phyloP scores from a whole-genome alignment of 2,888 invertebrate species.

The Leptinotarsa juncta region DNA sequence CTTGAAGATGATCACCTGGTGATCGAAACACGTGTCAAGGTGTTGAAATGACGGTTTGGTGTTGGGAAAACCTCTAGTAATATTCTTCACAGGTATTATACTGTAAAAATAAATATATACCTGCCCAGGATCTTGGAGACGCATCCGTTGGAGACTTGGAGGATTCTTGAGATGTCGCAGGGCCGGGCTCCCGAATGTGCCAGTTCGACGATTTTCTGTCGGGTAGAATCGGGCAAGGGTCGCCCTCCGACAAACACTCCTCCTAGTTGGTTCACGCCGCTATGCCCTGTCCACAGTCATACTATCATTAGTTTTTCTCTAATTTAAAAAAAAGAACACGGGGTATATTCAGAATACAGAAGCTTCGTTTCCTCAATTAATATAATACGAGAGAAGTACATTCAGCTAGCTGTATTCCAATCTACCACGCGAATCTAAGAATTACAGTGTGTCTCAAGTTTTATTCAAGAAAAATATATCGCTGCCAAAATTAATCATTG shows the following conservation, averaged over 20 bases:
- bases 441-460: neutral
- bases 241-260: constrained; percentile 99
- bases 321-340: constrained; percentile 18
- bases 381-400: neutral
- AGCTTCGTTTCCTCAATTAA: too few relatives aligned
- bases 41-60: too few relatives aligned
- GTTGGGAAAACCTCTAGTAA: too few relatives aligned
- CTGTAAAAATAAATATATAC: constrained; percentile 68
- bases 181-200: constrained; percentile 98
- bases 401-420: neutral
- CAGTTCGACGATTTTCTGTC: constrained; percentile 98
- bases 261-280: constrained; percentile 99
- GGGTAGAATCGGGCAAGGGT: constrained; percentile 96
- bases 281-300: constrained; percentile 86
- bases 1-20: too few relatives aligned
- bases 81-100: neutral
- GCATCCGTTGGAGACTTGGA: constrained; percentile 99
- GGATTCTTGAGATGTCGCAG: constrained; percentile 97
- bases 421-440: neutral
- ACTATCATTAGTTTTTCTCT: constrained; percentile 56
- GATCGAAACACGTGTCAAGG: too few relatives aligned
- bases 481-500: too few relatives aligned
- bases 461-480: too few relatives aligned
- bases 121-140: constrained; percentile 99
- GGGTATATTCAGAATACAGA: constrained; percentile 1